These are phyloP conservation scores for Melanotus villosus DNA, from an alignment of 2,888 invertebrate genomes.

Conservation along the genomic window DNA sequence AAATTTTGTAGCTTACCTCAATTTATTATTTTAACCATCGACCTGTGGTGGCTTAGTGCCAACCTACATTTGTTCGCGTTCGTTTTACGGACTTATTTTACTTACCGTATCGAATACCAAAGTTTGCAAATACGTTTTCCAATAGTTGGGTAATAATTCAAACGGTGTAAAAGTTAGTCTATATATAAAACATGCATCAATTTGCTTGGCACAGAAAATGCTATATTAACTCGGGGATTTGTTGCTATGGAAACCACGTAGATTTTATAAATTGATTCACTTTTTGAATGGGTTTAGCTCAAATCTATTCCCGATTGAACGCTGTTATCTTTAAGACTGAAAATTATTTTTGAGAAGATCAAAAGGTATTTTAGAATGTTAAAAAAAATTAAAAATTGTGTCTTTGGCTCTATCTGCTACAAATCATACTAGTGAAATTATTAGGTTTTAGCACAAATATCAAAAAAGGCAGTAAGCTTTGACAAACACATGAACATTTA, in stretches of 20 bases:
- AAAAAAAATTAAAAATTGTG: too few species aligned
- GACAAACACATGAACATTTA: too few species aligned
- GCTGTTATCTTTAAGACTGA: too few species aligned
- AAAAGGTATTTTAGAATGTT: too few species aligned
- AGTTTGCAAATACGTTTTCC: background rate
- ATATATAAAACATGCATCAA: background rate
- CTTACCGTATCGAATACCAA: background rate
- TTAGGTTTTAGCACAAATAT: too few species aligned
- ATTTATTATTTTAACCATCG: slow-evolving; percentile 2
- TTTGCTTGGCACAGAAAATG: background rate
- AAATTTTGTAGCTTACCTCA: background rate
- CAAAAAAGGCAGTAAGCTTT: too few species aligned
- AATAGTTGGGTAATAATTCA: slow-evolving; percentile 14
- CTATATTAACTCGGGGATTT: background rate
- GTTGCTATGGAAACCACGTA: background rate
- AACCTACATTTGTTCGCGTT: background rate
- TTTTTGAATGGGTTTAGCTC: too few species aligned
- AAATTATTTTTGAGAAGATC: too few species aligned
- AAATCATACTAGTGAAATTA: too few species aligned
- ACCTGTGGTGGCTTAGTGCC: background rate
- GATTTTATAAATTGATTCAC: too few species aligned
- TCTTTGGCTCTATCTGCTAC: too few species aligned
- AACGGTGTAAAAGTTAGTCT: background rate
- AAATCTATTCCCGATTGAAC: too few species aligned
- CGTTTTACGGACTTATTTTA: background rate